Percentiles rank a stretch among this genome's conserved stretches.
Conservation (phyloP, 2,888 invertebrate species). For the Agelastica alni region DNA sequence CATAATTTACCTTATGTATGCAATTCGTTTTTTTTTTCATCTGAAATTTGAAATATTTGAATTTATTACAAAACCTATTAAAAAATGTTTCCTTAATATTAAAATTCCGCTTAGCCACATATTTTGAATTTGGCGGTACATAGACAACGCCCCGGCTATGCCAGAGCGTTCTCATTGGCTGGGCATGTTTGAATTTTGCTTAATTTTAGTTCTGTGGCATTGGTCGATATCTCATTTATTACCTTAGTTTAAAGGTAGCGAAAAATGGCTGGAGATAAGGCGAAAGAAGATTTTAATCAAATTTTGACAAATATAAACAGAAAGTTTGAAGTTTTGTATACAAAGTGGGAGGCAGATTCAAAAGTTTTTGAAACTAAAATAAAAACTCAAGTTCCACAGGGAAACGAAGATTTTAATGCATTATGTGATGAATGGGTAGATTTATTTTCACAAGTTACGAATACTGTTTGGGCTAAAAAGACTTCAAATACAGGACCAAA, state of each 20-base stretch:
- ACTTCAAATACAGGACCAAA: constrained; percentile 56
- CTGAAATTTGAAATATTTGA: too few relatives aligned
- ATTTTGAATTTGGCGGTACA: too few relatives aligned
- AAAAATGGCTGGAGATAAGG: constrained; percentile 40
- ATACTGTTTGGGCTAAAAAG: constrained; percentile 56
- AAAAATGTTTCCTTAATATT: too few relatives aligned
- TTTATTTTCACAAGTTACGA: constrained; percentile 52
- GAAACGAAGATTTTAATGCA: constrained; percentile 53
- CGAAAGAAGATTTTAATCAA: constrained; percentile 50
- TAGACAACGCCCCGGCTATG: too few relatives aligned
- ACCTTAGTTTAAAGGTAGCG: constrained; percentile 22
- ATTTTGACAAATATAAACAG: constrained; percentile 49
- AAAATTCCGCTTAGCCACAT: too few relatives aligned
- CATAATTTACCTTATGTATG: too few relatives aligned
- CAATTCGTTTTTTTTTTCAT: too few relatives aligned
- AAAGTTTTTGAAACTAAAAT: constrained; percentile 54
- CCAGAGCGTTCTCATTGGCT: too few relatives aligned
- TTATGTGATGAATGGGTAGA: constrained; percentile 56
- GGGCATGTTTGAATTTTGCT: too few relatives aligned
- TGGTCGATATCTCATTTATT: constrained; percentile 41
- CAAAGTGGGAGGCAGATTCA: constrained; percentile 51
- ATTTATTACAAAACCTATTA: too few relatives aligned
- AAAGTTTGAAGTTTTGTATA: constrained; percentile 53
- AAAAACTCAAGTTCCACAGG: constrained; percentile 51
- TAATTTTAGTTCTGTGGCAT: too few relatives aligned